Evolutionary conservation across 2,888 invertebrate genomes (phyloP), one percentile per base, ranked within the genome.

Genomic region (Macrostomum cliftonense): DNA sequence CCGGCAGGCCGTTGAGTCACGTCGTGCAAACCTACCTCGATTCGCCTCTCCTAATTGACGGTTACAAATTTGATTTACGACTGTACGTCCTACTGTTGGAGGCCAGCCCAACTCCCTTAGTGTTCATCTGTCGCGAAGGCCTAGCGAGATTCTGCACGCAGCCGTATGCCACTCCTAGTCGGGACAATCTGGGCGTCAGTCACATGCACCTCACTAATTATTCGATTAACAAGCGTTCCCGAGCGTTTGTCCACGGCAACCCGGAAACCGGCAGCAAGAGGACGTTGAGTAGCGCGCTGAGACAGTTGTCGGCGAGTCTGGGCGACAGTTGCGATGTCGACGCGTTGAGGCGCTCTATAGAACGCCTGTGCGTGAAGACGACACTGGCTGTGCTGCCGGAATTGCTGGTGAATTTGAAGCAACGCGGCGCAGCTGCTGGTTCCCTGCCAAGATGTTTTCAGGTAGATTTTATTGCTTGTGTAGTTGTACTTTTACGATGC

Each of bases 171-270:
- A 58, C 57, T 37, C 73, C 74, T 11, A 67, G 65, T 2, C 57
- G 59, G n/a, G 63, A 62, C 50, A 74, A 74, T 56, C 58, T 71
- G 47, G 61, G 64, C 50, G 67, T 72, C 52, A 56, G 67, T 1
- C 74, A 61, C 58, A 70, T 73, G 62, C 74, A 74, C 58, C 57
- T 74, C 51, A 74, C 74, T 2, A 74, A 74, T 56, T 74, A 74
- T 56, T 73, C 73, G 1, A 59, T 74, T 45, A 74, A 74, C 55
- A 73, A 73, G 56, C 56, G 59, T 36, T 71, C 68, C 55, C 57
- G 59, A 16, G 60, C 63, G 12, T 74, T 72, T 54, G 62, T 70
- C 42, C 69, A 64, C 43, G 63, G 67, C 14, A 57, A 59, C 12
- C 60, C 62, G 13, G 61, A 64, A 45, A 63, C 64, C 55, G 73